A percentile compares a stretch with the other conserved stretches of the same genome.
These are phyloP conservation scores for Mallotus villosus DNA, from an alignment of 2,797 vertebrate species.

Conservation along the genomic window DNA sequence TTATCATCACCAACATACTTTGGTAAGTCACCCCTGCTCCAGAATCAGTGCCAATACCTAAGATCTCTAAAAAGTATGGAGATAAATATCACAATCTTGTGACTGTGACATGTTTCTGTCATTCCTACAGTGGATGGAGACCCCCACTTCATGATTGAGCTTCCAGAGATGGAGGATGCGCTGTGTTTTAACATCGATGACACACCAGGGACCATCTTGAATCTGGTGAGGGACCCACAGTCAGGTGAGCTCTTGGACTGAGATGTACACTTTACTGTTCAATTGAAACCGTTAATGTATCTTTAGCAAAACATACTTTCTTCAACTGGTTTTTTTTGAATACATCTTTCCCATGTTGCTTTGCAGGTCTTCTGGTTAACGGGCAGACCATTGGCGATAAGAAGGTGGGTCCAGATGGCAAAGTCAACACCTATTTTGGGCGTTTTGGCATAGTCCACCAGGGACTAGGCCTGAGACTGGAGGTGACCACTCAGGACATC, in stretches of 20 bases:
- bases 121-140: constrained; percentile 83
- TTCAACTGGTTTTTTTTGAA: background rate
- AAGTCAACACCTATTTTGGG: constrained; percentile 85
- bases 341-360: constrained; percentile 4
- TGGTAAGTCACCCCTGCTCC: constrained; percentile 45
- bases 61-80: no score
- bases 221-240: constrained; percentile 77
- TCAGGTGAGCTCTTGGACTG: constrained; percentile 71
- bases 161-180: constrained; percentile 67
- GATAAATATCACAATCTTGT: no score
- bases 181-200: constrained; percentile 82
- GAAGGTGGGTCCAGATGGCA: constrained; percentile 53
- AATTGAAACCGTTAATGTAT: background rate
- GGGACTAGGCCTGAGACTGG: constrained; percentile 74
- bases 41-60: background rate
- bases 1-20: constrained; percentile 20
- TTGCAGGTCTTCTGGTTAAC: constrained; percentile 83
- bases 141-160: constrained; percentile 76
- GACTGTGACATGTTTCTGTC: constrained; percentile 3
- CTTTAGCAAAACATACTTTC: background rate
- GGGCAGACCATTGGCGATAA: constrained; percentile 87
- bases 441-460: constrained; percentile 80
- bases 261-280: background rate
- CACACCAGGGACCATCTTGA: constrained; percentile 67
- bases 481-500: constrained; percentile 81